Evolutionary conservation across 2,888 invertebrate species (phyloP).

Genomic region (Ptilodon capucinus): DNA sequence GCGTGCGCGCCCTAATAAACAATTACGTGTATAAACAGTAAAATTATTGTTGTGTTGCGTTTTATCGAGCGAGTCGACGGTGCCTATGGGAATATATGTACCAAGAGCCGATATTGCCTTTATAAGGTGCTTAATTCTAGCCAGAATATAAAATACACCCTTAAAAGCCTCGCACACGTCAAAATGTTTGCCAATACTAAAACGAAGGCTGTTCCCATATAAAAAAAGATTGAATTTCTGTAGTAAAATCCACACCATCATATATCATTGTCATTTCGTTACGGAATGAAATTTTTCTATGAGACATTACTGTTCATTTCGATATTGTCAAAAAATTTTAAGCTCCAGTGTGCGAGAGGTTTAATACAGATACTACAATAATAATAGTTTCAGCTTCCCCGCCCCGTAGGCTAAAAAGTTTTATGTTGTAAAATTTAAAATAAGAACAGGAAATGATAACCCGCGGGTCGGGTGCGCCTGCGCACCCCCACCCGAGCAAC

Average conservation of each 20-base stretch:
- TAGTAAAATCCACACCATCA: too few relatives aligned
- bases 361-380: slow-evolving; percentile 22
- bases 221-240: too few relatives aligned
- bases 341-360: too few relatives aligned
- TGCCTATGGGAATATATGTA: neutral
- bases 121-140: too few relatives aligned
- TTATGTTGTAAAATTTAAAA: slow-evolving; percentile 78
- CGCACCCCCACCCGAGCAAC: slow-evolving; percentile 49
- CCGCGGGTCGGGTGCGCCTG: slow-evolving; percentile 69
- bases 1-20: slow-evolving; percentile 60
- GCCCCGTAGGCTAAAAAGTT: slow-evolving; percentile 60
- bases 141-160: too few relatives aligned
- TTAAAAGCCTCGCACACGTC: too few relatives aligned
- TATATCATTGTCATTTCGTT: too few relatives aligned
- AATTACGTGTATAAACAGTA: slow-evolving; percentile 73
- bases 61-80: slow-evolving; percentile 64
- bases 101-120: neutral
- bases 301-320: too few relatives aligned
- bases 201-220: too few relatives aligned
- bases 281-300: too few relatives aligned
- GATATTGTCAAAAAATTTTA: too few relatives aligned
- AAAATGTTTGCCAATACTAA: too few relatives aligned
- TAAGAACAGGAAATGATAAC: slow-evolving; percentile 82
- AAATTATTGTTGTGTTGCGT: slow-evolving; percentile 57
- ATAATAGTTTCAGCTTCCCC: slow-evolving; percentile 52